These are phyloP conservation scores for Habroteleia sp. DNA, from an alignment of 2,888 invertebrate genomes.

Conservation along the genomic window DNA sequence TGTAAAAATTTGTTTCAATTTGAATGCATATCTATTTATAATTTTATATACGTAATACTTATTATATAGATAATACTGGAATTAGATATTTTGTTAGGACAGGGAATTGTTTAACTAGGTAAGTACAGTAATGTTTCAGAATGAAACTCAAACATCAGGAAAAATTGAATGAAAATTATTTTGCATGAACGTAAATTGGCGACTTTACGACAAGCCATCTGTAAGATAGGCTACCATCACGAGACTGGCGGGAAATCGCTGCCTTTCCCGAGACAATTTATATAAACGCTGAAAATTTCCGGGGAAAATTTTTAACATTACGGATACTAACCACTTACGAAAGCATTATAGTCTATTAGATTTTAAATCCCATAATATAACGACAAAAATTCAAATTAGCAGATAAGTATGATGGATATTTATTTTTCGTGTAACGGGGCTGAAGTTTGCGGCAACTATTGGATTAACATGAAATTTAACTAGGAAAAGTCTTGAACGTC, in stretches of 20 bases:
- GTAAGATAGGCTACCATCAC: conserved; percentile 34
- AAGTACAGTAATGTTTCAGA: conserved; percentile 9
- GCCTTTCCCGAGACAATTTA: conserved; percentile 34
- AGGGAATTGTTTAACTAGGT: background rate
- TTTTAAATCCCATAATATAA: background rate
- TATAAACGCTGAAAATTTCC: conserved; percentile 27
- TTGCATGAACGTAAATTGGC: conserved; percentile 45
- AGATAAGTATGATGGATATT: conserved; percentile 1
- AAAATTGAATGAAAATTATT: conserved; percentile 41
- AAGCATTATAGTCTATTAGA: conserved; percentile 21
- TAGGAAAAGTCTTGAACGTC: conserved; percentile 26
- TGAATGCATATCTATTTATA: too few species aligned
- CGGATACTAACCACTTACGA: conserved; percentile 20
- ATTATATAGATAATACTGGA: too few species aligned
- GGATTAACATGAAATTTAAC: conserved; percentile 15
- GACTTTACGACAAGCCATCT: conserved; percentile 37
- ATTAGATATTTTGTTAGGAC: too few species aligned
- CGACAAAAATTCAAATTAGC: background rate
- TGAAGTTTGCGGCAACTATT: background rate
- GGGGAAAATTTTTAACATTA: conserved; percentile 23
- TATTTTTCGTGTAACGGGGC: background rate
- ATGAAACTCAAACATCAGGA: conserved; percentile 5
- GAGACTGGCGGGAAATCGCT: conserved; percentile 38
- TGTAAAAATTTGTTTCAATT: too few species aligned
- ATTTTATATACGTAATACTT: too few species aligned